Percentiles rank a stretch among this genome's conserved stretches.
Conservation (phyloP, 2,888 invertebrate species). For the Nomada ferruginata region DNA sequence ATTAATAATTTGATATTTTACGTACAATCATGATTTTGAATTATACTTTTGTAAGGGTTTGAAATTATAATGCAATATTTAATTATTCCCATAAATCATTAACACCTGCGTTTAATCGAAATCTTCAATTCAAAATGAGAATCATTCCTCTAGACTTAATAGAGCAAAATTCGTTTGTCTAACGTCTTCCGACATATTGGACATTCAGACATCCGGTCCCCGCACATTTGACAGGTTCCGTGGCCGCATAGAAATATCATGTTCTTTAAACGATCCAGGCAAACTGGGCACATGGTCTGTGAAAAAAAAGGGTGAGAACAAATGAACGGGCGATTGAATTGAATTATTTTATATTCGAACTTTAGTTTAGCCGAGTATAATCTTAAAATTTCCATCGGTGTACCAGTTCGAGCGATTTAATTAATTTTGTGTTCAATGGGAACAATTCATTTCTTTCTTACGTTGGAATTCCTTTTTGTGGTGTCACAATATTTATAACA, state of each 20-base stretch:
- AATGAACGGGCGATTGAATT: neutral
- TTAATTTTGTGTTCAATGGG: neutral
- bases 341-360: neutral
- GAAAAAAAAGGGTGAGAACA: conserved; percentile 73
- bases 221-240: conserved; percentile 99
- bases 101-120: neutral
- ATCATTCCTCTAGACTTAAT: conserved; percentile 84
- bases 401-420: neutral
- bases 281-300: conserved; percentile 99
- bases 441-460: too few species aligned
- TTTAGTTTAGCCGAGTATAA: neutral
- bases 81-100: conserved; percentile 40
- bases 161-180: conserved; percentile 97
- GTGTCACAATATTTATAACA: too few species aligned
- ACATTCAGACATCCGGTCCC: conserved; percentile 98
- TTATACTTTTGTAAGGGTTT: neutral
- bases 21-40: neutral
- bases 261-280: conserved; percentile 98
- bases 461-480: too few species aligned
- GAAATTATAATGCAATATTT: conserved; percentile 45
- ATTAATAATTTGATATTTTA: neutral
- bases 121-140: neutral
- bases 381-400: neutral
- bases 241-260: conserved; percentile 99
- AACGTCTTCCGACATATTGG: conserved; percentile 99